Base-by-base conservation (phyloP, 2,888 invertebrate genomes). In the Microctonus aethiopoides region DNA sequence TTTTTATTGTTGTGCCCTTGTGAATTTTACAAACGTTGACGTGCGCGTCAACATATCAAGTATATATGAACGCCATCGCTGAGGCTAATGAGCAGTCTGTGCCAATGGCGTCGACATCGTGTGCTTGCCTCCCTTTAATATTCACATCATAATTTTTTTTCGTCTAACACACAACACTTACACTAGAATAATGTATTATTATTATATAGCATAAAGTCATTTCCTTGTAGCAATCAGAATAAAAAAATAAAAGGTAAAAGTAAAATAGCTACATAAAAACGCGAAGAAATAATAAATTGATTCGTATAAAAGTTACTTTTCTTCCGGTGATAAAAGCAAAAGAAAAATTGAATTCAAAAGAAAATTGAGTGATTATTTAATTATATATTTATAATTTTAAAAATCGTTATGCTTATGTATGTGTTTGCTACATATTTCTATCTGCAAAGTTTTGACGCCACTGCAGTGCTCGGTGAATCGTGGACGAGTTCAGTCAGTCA, bases 401-500 rank as follows among this genome's bases (percentile, higher is more conserved):
- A n/a, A n/a, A n/a, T n/a, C 29, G 29, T n/a, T 39, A n/a, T 39
- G 13, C n/a, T 39, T 60, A 60, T 36, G 41, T 10, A 41, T 20
- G 10, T n/a, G n/a, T 39, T n/a, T 61, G 24, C n/a, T n/a, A n/a
- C 13, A 13, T 63, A 52, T 16, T 46, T 16, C 16, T 63, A 9
- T n/a, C 5, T 4, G 5, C 36, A 16, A 26, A 73, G 75, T 71
- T n/a, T n/a, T 77, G 75, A 79, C 83, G 83, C 83, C 83, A 84
- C 80, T 84, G 85, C 78, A 72, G 77, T 72, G 72, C 73, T 46
- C 16, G 65, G 57, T 67, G 29, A 66, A 68, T 69, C 68, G 74
- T 76, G 79, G 77, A 76, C 78, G 80, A 79, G 83, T 83, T 83
- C 83, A 84, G 83, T 86, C 84, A 84, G 84, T 85, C 83, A 84